These are phyloP conservation scores for Cynoglossus semilaevis DNA, from an alignment of 2,113 vertebrate species.

Conservation along the genomic window DNA sequence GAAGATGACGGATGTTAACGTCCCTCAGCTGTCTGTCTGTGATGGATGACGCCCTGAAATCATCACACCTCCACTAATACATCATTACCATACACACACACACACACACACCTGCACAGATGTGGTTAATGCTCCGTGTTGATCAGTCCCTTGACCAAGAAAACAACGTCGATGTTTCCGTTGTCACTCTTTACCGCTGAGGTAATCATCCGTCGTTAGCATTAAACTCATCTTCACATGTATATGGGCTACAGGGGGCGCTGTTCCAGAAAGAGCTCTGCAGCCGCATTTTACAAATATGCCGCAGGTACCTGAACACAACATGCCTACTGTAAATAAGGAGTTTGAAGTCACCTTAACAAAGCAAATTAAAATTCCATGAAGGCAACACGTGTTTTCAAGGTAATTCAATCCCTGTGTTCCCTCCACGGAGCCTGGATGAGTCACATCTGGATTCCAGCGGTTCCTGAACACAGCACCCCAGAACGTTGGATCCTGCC, in stretches of 20 bases:
- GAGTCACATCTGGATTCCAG: too few species aligned
- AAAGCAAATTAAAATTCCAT: too few species aligned
- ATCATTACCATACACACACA: constrained; percentile 41
- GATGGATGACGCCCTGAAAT: constrained; percentile 42
- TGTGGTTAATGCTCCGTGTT: background rate
- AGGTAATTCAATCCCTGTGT: too few species aligned
- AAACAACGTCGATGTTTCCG: background rate
- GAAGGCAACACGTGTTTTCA: too few species aligned
- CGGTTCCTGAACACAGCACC: too few species aligned
- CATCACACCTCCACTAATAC: constrained; percentile 38
- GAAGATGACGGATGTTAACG: constrained; percentile 41
- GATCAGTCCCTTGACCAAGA: background rate
- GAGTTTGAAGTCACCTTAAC: too few species aligned
- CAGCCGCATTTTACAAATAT: too few species aligned
- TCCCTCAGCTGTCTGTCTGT: constrained; percentile 47
- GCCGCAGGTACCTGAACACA: too few species aligned
- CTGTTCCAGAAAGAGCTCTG: too few species aligned
- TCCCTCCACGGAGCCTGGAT: too few species aligned
- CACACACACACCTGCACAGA: background rate
- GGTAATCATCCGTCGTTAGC: background rate
- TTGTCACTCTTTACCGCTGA: background rate
- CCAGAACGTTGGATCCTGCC: too few species aligned
- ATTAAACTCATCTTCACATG: background rate
- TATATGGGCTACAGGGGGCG: background rate
- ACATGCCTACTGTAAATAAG: too few species aligned